phyloP scores from a whole-genome alignment of 30 jellyfish, hydroid and myxozoan genomes.

The Sanderia malayensis region DNA sequence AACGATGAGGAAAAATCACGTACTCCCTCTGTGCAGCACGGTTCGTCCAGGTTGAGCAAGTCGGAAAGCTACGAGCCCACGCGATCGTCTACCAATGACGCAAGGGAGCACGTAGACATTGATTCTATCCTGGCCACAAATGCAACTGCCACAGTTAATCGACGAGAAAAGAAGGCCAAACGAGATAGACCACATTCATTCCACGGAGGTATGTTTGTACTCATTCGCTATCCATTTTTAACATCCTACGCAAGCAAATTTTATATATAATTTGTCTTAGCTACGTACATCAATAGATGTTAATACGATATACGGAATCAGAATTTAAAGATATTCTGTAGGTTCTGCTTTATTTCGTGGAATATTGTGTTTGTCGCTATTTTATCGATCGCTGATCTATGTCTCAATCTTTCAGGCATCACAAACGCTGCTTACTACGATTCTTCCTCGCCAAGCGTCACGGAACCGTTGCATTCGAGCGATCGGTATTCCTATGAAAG shows the following conservation, averaged over 20 bases:
- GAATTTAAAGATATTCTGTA: no score
- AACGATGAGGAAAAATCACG: no score
- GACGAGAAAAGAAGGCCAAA: slow-evolving; percentile 34
- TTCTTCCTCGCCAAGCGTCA: neutral
- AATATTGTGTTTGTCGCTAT: neutral
- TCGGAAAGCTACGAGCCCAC: no score
- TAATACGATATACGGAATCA: no score
- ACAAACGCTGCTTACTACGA: neutral
- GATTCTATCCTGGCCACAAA: neutral
- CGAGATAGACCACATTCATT: slow-evolving; percentile 61
- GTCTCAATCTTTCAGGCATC: neutral
- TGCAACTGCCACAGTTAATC: neutral
- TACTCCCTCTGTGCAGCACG: no score
- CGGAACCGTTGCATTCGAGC: neutral
- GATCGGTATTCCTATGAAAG: neutral
- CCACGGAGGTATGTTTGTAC: slow-evolving; percentile 52
- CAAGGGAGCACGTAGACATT: slow-evolving; percentile 12
- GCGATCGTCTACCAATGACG: no score
- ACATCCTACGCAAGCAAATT: no score
- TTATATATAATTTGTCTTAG: neutral
- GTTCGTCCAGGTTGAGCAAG: no score
- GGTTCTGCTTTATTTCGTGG: neutral
- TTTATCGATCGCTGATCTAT: neutral
- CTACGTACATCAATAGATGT: neutral
- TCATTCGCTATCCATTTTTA: no score